These are phyloP conservation scores for Oncopeltus fasciatus DNA, from an alignment of 1,140 invertebrate genomes.

Conservation along the genomic window DNA sequence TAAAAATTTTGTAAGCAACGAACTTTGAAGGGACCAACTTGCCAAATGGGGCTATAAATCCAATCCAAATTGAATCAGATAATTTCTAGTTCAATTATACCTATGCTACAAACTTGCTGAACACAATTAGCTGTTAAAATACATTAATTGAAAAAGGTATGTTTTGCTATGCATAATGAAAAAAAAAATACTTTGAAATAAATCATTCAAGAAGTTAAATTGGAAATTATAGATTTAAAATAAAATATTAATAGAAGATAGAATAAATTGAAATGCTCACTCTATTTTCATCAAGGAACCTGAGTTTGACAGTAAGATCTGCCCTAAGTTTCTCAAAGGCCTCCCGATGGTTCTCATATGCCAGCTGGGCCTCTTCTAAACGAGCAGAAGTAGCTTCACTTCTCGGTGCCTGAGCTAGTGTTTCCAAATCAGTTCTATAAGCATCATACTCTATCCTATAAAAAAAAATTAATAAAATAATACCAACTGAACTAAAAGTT, in stretches of 20 bases:
- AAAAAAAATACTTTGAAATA: too few species aligned
- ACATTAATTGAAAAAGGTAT: too few species aligned
- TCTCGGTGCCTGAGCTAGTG: conserved; percentile 47
- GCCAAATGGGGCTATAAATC: too few species aligned
- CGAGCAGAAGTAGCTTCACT: conserved; percentile 40
- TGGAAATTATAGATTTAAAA: conserved; percentile 12
- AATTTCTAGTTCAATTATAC: too few species aligned
- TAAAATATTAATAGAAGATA: conserved; percentile 1
- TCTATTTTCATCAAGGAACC: conserved; percentile 91
- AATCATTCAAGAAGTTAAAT: too few species aligned
- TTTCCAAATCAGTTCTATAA: conserved; percentile 82
- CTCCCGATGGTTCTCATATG: conserved; percentile 70
- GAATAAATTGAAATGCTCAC: conserved; percentile 36
- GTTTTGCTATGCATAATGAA: too few species aligned
- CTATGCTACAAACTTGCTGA: too few species aligned
- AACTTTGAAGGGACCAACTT: too few species aligned
- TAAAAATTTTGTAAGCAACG: too few species aligned
- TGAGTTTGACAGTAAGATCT: conserved; percentile 89
- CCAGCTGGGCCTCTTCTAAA: conserved; percentile 64
- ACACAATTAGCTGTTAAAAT: too few species aligned
- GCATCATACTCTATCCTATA: conserved; percentile 90
- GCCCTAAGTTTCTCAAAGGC: conserved; percentile 81
- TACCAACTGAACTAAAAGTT: too few species aligned
- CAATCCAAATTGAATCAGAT: too few species aligned
- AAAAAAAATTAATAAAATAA: neutral